Conservation (phyloP, 2,888 invertebrate genomes). For the Tortrix viridana region DNA sequence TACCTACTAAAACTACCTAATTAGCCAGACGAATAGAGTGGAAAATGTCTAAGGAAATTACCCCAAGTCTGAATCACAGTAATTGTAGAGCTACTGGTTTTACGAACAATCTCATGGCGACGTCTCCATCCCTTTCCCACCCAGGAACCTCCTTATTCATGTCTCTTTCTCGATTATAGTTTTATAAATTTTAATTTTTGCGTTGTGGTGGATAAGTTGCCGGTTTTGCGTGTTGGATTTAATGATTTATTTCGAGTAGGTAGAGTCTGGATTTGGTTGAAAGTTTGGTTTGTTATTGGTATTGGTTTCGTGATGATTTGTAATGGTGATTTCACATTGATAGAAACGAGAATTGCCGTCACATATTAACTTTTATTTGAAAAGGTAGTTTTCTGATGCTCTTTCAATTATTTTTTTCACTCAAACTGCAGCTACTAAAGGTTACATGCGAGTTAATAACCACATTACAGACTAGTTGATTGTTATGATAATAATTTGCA, state of each 20-base stretch:
- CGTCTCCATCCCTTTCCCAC: slow-evolving; percentile 63
- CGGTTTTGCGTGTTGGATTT: not conserved
- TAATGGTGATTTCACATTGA: slow-evolving; percentile 41
- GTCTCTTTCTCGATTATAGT: slow-evolving; percentile 32
- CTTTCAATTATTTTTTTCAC: too few species aligned
- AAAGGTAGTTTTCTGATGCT: not conserved
- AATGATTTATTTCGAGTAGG: not conserved
- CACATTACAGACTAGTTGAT: too few species aligned
- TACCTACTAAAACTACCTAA: slow-evolving; percentile 70
- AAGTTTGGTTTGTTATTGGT: slow-evolving; percentile 26
- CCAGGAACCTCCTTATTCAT: slow-evolving; percentile 19
- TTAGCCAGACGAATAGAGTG: slow-evolving; percentile 66
- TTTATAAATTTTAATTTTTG: slow-evolving; percentile 33
- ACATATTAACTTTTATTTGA: slow-evolving; percentile 9
- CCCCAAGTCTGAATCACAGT: slow-evolving; percentile 66
- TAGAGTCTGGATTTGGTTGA: not conserved
- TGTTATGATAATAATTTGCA: too few species aligned
- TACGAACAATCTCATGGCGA: slow-evolving; percentile 63
- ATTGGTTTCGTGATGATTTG: slow-evolving; percentile 44
- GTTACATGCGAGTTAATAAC: too few species aligned
- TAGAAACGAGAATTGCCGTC: slow-evolving; percentile 22
- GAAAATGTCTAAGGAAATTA: slow-evolving; percentile 71
- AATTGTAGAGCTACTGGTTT: slow-evolving; percentile 79
- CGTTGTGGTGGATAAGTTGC: slow-evolving; percentile 17
- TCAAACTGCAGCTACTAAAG: too few species aligned